phyloP scores from a whole-genome alignment of 1,140 invertebrate genomes.

The Drosophila ananassae region DNA sequence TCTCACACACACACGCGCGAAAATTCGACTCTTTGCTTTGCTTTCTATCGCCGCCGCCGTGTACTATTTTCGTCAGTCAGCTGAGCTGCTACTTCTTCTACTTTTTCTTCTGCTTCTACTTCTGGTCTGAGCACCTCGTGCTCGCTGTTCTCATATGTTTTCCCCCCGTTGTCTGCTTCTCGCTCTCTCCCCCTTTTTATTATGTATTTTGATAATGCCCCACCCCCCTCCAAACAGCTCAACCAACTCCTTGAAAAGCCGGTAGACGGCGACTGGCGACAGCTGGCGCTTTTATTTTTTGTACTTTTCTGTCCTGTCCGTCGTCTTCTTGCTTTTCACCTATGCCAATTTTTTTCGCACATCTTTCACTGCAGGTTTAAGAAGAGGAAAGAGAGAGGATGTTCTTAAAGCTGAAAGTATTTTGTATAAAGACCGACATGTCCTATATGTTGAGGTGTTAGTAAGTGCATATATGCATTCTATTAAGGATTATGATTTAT shows the following conservation, averaged over 20 bases:
- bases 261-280: constrained; percentile 14
- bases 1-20: constrained; percentile 37
- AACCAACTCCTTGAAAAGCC: constrained; percentile 54
- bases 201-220: constrained; percentile 71
- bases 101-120: constrained; percentile 29
- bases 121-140: constrained; percentile 38
- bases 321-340: constrained; percentile 8
- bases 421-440: no score
- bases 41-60: constrained; percentile 52
- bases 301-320: background rate
- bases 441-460: no score
- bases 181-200: constrained; percentile 30
- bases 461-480: no score
- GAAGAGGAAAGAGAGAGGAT: background rate
- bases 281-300: constrained; percentile 22
- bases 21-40: constrained; percentile 58
- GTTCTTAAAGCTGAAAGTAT: constrained; percentile 2
- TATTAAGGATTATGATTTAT: no score
- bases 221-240: constrained; percentile 11
- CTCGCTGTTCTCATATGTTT: constrained; percentile 62
- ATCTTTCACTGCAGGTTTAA: constrained; percentile 15
- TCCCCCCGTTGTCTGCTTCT: constrained; percentile 29
- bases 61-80: constrained; percentile 78
- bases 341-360: constrained; percentile 30
- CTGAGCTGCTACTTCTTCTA: constrained; percentile 47